phyloP scores from a whole-genome alignment of 2,888 invertebrate genomes.

The Brenthis hecate region DNA sequence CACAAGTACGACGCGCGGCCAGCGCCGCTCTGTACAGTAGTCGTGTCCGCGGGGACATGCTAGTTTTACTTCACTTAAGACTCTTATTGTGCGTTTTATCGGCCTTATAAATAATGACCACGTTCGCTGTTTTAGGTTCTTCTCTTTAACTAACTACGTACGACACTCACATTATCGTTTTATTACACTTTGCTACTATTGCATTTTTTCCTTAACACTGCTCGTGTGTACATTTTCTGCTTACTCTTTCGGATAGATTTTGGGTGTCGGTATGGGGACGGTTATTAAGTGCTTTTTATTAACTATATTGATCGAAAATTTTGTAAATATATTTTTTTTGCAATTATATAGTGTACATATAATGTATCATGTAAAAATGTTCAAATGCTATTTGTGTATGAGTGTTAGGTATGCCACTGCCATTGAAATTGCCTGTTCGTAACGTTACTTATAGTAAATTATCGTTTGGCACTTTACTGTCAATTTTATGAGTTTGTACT shows the following conservation, averaged over 20 bases:
- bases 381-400: constrained; percentile 73
- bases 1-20: constrained; percentile 45
- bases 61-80: constrained; percentile 60
- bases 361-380: constrained; percentile 67
- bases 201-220: constrained; percentile 36
- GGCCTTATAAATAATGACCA: constrained; percentile 20
- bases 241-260: constrained; percentile 49
- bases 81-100: constrained; percentile 48
- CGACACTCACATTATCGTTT: constrained; percentile 14
- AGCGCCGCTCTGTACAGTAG: constrained; percentile 63
- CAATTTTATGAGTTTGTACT: constrained; percentile 40
- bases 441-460: constrained; percentile 42
- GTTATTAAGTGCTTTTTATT: constrained; percentile 72
- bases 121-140: constrained; percentile 27
- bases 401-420: constrained; percentile 76
- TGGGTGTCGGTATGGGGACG: constrained; percentile 57
- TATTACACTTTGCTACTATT: constrained; percentile 34
- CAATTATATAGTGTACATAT: constrained; percentile 70
- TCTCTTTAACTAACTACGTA: neutral
- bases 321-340: constrained; percentile 77
- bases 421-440: constrained; percentile 58
- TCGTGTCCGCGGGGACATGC: constrained; percentile 59
- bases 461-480: constrained; percentile 43
- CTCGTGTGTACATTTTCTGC: constrained; percentile 28
- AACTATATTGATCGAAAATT: constrained; percentile 60